phyloP scores from a whole-genome alignment of 2,888 invertebrate genomes.

The Halictus ligatus region DNA sequence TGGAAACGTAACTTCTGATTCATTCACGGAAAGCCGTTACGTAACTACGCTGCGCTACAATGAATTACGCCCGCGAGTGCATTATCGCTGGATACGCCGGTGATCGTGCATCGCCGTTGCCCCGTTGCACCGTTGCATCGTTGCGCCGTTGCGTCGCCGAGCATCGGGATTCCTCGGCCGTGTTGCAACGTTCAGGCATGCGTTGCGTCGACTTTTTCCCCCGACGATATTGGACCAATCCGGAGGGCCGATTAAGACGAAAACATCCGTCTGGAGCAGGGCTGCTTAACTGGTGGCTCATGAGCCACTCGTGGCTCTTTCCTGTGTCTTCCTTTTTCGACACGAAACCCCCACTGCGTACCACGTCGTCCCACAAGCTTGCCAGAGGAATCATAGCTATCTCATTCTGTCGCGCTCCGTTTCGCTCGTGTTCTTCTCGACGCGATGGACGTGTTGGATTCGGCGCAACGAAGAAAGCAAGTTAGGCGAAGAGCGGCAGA shows the following conservation, averaged over 20 bases:
- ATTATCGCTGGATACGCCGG: conserved; percentile 48
- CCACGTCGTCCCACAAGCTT: no score
- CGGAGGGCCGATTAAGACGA: background rate
- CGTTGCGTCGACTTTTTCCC: background rate
- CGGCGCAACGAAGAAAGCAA: no score
- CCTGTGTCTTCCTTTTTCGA: no score
- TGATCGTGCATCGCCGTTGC: conserved; percentile 61
- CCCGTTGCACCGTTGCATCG: conserved; percentile 21
- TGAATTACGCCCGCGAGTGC: conserved; percentile 64
- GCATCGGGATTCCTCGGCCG: background rate
- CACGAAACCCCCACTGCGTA: no score
- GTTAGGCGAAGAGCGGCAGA: no score
- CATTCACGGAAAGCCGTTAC: conserved; percentile 66
- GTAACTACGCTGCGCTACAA: conserved; percentile 55
- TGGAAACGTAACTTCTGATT: conserved; percentile 68
- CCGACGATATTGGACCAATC: background rate
- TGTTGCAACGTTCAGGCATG: background rate
- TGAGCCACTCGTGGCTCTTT: no score
- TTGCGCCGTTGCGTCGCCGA: background rate
- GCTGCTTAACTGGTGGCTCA: no score
- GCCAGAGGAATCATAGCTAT: no score
- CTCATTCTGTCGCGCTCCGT: no score
- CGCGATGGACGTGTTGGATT: no score
- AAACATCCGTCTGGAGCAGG: no score
- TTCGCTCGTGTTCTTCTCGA: no score